These are phyloP conservation scores for Anthrax anthrax DNA, from an alignment of 2,888 invertebrate genomes.

Conservation along the genomic window DNA sequence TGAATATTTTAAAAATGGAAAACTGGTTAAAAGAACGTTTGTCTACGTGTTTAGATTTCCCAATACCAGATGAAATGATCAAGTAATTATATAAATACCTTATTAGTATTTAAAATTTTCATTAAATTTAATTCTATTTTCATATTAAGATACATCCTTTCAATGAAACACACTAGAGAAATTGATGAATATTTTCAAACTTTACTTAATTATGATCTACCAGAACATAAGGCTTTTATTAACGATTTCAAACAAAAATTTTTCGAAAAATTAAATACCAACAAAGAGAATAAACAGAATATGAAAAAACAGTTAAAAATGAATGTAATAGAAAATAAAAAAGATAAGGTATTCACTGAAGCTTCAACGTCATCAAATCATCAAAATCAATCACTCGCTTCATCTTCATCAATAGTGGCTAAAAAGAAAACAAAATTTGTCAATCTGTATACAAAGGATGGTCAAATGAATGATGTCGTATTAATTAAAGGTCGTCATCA, in stretches of 20 bases:
- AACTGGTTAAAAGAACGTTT: constrained; percentile 50
- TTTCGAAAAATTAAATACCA: constrained; percentile 4
- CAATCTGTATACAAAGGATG: constrained; percentile 59
- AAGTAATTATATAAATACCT: constrained; percentile 38
- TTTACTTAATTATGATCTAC: constrained; percentile 51
- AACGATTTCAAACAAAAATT: constrained; percentile 39
- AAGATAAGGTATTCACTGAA: constrained; percentile 9
- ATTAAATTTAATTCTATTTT: not conserved
- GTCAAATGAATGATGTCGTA: constrained; percentile 43
- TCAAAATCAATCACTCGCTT: no score
- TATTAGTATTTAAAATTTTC: no score
- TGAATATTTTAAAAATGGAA: constrained; percentile 37
- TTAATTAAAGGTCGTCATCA: constrained; percentile 58
- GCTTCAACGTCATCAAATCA: not conserved
- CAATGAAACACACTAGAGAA: constrained; percentile 55
- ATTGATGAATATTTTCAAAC: constrained; percentile 65
- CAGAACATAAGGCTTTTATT: constrained; percentile 52
- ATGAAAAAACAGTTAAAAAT: no score
- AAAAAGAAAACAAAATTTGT: constrained; percentile 59
- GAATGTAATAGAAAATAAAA: constrained; percentile 5
- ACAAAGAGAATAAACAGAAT: constrained; percentile 9
- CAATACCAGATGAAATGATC: constrained; percentile 55
- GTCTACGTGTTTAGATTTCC: constrained; percentile 49
- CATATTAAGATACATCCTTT: constrained; percentile 49
- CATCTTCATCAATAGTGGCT: constrained; percentile 17